Conservation (phyloP, 2,797 vertebrate genomes). For the Micrastur ruficollis region DNA sequence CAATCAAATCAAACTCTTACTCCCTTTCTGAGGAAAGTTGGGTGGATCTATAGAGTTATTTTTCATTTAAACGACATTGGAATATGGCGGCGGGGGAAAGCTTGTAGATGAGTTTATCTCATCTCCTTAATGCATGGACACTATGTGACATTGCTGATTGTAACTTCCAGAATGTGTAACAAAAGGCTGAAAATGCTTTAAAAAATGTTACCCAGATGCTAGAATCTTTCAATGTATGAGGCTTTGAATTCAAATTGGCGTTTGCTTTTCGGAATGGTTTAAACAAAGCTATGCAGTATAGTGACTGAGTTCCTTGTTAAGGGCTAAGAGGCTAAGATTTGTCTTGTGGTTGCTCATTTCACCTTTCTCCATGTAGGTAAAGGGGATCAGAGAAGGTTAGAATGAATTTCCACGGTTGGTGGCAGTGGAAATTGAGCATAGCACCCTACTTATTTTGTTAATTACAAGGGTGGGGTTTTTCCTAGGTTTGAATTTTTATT, state of each 20-base stretch:
- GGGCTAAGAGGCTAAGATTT: not conserved
- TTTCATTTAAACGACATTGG: not conserved
- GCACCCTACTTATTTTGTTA: not conserved
- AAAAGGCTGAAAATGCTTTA: not conserved
- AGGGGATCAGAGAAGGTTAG: not conserved
- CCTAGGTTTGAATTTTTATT: not conserved
- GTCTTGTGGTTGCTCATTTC: not conserved
- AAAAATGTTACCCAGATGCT: not conserved
- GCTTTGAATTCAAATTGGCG: not conserved
- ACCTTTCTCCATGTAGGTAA: not conserved
- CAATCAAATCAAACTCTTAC: not conserved
- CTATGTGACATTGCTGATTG: not conserved
- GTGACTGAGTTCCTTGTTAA: not conserved
- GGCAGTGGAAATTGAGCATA: not conserved
- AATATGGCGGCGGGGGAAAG: not conserved
- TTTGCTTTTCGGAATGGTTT: not conserved
- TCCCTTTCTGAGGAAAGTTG: not conserved
- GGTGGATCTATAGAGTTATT: not conserved
- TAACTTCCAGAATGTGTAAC: not conserved
- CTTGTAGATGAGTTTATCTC: not conserved
- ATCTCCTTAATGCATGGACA: not conserved
- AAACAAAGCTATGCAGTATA: not conserved
- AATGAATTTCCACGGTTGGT: not conserved
- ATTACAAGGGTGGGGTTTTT: not conserved
- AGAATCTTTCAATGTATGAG: not conserved